A percentile compares a stretch with the other conserved stretches of the same genome.
phyloP scores from a whole-genome alignment of 2,113 vertebrate species.

The Mobula hypostoma region DNA sequence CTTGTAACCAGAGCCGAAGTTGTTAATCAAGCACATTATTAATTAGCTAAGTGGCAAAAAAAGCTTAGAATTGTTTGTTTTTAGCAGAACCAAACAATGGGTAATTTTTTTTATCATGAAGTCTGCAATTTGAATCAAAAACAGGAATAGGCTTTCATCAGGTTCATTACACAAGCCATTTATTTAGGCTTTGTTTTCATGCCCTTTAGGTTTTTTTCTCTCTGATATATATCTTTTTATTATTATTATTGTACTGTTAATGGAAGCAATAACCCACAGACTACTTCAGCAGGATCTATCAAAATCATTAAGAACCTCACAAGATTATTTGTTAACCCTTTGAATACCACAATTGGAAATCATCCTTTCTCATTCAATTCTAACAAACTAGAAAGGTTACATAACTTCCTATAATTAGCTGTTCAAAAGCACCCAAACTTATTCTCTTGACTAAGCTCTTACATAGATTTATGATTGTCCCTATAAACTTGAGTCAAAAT shows the following conservation, averaged over 20 bases:
- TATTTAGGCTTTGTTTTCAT: neutral
- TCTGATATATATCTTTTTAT: neutral
- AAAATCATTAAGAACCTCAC: neutral
- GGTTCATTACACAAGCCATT: neutral
- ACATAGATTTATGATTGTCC: neutral
- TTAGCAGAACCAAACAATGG: neutral
- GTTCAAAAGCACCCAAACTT: neutral
- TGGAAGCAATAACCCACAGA: neutral
- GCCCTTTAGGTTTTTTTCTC: neutral
- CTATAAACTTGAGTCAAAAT: neutral
- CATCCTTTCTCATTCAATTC: neutral
- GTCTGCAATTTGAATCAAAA: neutral
- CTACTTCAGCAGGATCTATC: neutral
- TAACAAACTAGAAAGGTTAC: neutral
- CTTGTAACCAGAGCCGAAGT: neutral
- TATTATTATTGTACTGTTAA: neutral
- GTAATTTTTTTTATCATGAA: neutral
- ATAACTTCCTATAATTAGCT: neutral
- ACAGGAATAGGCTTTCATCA: neutral
- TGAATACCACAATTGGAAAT: neutral
- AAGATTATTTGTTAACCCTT: neutral
- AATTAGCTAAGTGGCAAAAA: neutral
- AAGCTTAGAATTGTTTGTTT: neutral
- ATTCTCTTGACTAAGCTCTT: neutral
- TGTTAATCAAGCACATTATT: neutral